Base-by-base conservation (phyloP, 2,888 invertebrate species). In the Lampropteryx suffumata region DNA sequence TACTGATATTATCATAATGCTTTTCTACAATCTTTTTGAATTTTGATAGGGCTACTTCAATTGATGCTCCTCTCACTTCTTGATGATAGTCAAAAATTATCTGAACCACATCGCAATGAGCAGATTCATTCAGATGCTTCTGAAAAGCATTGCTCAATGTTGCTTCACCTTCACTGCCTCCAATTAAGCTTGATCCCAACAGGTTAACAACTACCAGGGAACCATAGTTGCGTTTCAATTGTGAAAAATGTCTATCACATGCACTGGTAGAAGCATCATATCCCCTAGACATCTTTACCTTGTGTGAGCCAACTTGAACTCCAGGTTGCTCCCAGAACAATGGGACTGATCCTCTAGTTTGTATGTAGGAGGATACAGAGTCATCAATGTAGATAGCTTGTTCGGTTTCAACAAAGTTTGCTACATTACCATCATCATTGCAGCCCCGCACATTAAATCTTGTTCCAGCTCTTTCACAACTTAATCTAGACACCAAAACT, bases 371-470 rank as follows among this genome's bases (percentile, higher is more conserved):
- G 4, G 96, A 93, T 3, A 98, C 94, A 73, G 97, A 95, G 69
- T 97, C 96, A 76, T 99, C 99, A 67, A 97, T 92, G 75, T 94
- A 96, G 65, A 98, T 95, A 10, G 98, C 96, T 91, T 99, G 99
- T 86, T 99, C 99, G 0, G 99, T 99, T 92, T 99, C 99, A 21
- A 99, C 99, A 92, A 99, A 99, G 91, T 99, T 99, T 0, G 99
- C 99, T 10, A 99, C 99, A 91, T 98, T 96, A 0, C 99, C 99
- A 79, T 98, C 98, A 88, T 99, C 99, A 85, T 99, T 99, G 59
- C 96, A 97, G n/a, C 99, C 99, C 61, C 99, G 92, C 0, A 99
- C 99, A 91, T 99, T 99, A 79, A 99, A 99, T 62, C 95, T 93
- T 14, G 99, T 99, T 21, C 99, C 99, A 46, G 99, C 99, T 65